phyloP scores from a whole-genome alignment of 2,113 vertebrate species.

The Platanista minor region DNA sequence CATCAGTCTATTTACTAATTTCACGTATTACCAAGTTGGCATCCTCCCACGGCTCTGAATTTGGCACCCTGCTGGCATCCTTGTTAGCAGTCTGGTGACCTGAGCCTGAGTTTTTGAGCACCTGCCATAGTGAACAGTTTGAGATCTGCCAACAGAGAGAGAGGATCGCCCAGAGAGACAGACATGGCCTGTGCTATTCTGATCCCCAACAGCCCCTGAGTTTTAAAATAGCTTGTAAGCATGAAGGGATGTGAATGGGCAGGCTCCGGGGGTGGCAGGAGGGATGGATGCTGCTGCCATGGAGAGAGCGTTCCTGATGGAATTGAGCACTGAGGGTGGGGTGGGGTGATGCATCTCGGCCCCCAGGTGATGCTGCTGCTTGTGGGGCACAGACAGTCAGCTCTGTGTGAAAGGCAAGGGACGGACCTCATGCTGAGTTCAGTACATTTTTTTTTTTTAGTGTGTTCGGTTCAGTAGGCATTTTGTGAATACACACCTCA shows the following conservation, averaged over 20 bases:
- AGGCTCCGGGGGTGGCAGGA: not conserved
- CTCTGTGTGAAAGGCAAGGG: not conserved
- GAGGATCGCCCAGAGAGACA: constrained; percentile 5
- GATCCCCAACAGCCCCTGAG: not conserved
- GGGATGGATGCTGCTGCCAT: not conserved
- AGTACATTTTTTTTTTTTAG: not conserved
- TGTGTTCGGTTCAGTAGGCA: not conserved
- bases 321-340: not conserved
- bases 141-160: not conserved
- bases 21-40: constrained; percentile 12
- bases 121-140: not conserved
- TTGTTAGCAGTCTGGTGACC: not conserved
- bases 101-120: not conserved
- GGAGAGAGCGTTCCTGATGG: constrained; percentile 2
- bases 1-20: constrained; percentile 11
- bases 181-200: not conserved
- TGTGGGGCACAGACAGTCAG: not conserved
- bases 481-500: not conserved
- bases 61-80: not conserved
- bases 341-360: not conserved
- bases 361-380: not conserved
- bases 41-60: not conserved
- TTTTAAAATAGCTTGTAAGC: constrained; percentile 33
- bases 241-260: not conserved
- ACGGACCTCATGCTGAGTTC: not conserved